Evolutionary conservation across 2,888 invertebrate species (phyloP), one percentile per base, ranked within the genome.

Genomic region (Pseudococcus viburni): DNA sequence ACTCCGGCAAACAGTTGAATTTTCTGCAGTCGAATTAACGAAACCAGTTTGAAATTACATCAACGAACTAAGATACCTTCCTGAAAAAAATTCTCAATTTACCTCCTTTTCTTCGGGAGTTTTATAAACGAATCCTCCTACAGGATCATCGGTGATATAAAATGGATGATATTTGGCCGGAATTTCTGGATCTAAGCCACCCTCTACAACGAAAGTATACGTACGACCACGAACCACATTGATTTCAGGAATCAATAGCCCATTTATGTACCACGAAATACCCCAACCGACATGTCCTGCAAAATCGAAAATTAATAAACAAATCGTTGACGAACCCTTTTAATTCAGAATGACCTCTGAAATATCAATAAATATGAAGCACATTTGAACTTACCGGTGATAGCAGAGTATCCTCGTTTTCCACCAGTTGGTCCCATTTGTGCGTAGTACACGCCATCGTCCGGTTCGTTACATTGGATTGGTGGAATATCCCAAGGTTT

Each of bases 351-450:
- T 3, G 26, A 33, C 3, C 26, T 33, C n/a, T n/a, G n/a, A n/a
- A n/a, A n/a, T n/a, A 33, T 33, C 1, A 3, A 1, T 15, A 46
- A 6, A 9, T 7, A 84, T 39, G 7, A 42, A 15, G 11, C 3
- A 11, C 48, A n/a, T n/a, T n/a, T n/a, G 48, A 48, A 84, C 0
- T 90, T 91, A 96, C 96, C 96, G 86, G 96, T 97, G 86, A 96
- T 97, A 2, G 97, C 96, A 15, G 96, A 94, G 92, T 97, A 98
- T 39, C 98, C 97, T 90, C 95, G 95, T 91, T 96, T 96, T 42
- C 97, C 97, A 1, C 97, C 98, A 6, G 97, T 97, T 22, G 97
- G 97, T 8, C 97, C 97, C 95, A 97, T 96, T 92, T 98, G 97
- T 1, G 97, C 97, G 92, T 97, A 97, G 92, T 96, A 96, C 4